Evolutionary conservation across 2,797 vertebrate genomes (phyloP).

Genomic region (Glyptemys insculpta): DNA sequence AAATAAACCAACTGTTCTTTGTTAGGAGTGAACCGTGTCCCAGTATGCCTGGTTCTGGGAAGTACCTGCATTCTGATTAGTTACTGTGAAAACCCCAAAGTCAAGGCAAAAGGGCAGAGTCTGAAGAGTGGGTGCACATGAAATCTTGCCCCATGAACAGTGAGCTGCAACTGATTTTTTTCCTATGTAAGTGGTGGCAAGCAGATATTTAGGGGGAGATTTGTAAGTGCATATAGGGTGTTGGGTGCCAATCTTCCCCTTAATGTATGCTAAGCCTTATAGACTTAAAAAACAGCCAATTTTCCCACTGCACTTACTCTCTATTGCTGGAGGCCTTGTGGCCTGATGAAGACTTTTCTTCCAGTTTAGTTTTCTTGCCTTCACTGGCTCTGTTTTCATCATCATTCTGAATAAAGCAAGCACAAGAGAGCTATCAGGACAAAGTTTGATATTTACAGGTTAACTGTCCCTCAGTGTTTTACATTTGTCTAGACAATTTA

Average conservation of each 20-base stretch:
- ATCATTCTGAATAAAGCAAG: slow-evolving; percentile 87
- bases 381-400: slow-evolving; percentile 91
- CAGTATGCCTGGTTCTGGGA: background rate
- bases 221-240: background rate
- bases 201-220: background rate
- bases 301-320: slow-evolving; percentile 87
- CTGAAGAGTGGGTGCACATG: background rate
- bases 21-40: background rate
- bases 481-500: background rate
- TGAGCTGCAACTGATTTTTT: background rate
- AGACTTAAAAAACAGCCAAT: background rate
- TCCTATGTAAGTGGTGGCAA: fast-evolving
- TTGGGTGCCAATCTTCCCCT: background rate
- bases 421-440: slow-evolving; percentile 42
- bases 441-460: slow-evolving; percentile 1
- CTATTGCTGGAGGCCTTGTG: slow-evolving; percentile 92
- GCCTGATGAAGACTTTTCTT: slow-evolving; percentile 90
- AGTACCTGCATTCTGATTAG: background rate
- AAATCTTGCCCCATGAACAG: background rate
- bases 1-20: background rate
- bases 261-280: background rate
- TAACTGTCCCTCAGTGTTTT: background rate
- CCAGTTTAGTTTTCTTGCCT: slow-evolving; percentile 93
- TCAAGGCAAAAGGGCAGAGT: background rate
- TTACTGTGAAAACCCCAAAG: background rate